Conservation (phyloP, 2,888 invertebrate genomes). For the Emmelina monodactyla region DNA sequence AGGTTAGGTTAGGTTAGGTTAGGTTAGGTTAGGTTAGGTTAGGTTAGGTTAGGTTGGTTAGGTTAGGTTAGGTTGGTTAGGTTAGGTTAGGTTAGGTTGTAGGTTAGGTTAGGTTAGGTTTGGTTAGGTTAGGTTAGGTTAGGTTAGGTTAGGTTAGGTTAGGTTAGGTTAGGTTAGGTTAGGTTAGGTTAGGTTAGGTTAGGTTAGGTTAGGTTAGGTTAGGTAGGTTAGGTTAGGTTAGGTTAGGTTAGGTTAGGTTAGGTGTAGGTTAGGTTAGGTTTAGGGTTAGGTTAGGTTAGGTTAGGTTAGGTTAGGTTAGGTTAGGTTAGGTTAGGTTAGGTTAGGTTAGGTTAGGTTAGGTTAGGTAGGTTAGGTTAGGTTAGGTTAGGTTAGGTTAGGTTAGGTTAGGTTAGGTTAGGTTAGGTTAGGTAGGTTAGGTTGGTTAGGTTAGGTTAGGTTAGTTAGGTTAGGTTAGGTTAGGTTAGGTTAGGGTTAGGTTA, state of each 20-base stretch:
- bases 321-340: conserved; percentile 6
- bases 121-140: conserved; percentile 3
- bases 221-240: conserved; percentile 7
- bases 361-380: conserved; percentile 13
- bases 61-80: conserved; percentile 8
- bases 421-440: conserved; percentile 6
- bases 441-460: conserved; percentile 11
- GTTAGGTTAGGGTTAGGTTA: conserved; percentile 5
- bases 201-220: conserved; percentile 6
- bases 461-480: conserved; percentile 10
- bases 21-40: too few species aligned
- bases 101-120: conserved; percentile 3
- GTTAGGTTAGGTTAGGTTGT: conserved; percentile 8
- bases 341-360: conserved; percentile 13
- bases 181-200: conserved; percentile 7
- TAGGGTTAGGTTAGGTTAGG: conserved; percentile 5
- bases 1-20: too few species aligned
- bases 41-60: conserved; percentile 7
- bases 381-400: conserved; percentile 13
- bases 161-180: conserved; percentile 7
- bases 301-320: conserved; percentile 6
- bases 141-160: conserved; percentile 6
- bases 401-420: conserved; percentile 14
- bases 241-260: conserved; percentile 6
- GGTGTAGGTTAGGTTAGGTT: conserved; percentile 6